Evolutionary conservation across 2,113 vertebrate genomes (phyloP).

Genomic region (Zosterops lateralis): DNA sequence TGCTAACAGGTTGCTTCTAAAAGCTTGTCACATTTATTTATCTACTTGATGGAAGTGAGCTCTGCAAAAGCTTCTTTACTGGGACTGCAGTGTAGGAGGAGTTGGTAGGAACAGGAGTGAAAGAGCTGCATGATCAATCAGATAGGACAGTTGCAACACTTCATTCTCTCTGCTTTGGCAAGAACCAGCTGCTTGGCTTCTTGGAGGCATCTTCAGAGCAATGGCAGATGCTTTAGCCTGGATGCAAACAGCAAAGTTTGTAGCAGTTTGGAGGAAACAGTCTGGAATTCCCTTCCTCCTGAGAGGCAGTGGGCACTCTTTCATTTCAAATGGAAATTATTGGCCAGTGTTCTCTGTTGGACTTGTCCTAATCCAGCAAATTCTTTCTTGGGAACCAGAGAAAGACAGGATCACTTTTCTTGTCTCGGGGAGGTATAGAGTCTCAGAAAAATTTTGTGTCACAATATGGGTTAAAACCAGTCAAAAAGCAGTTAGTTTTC

Average conservation of each 20-base stretch:
- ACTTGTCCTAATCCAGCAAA: background rate
- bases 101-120: background rate
- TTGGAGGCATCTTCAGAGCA: background rate
- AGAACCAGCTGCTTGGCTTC: background rate
- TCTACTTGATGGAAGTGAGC: background rate
- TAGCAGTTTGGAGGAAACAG: background rate
- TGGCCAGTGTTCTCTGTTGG: background rate
- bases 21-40: background rate
- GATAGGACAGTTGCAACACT: background rate
- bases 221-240: background rate
- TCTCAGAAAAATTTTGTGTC: background rate
- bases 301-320: background rate
- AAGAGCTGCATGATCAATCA: slow-evolving; percentile 22
- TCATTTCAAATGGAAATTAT: background rate
- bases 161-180: background rate
- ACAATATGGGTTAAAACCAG: background rate
- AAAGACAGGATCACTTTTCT: background rate
- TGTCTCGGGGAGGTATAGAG: background rate
- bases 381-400: background rate
- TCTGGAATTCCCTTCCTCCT: background rate
- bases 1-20: slow-evolving; percentile 36
- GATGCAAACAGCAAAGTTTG: background rate
- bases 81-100: background rate
- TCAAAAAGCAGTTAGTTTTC: background rate
- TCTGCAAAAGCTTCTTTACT: background rate